Base-by-base conservation (phyloP, 2,888 invertebrate genomes). In the Apodemia zela region DNA sequence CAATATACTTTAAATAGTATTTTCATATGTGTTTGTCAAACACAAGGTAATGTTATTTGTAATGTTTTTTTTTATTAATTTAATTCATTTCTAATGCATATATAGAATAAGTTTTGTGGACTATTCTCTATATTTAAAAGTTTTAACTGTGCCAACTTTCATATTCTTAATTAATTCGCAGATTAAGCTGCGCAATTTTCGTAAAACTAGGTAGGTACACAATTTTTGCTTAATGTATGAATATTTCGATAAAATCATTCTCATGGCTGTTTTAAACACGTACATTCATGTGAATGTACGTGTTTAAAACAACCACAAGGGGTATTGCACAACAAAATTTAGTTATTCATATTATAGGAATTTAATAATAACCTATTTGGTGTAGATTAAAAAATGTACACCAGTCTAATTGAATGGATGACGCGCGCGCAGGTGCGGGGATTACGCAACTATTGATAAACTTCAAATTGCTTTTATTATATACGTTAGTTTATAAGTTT, bases 401-500 rank as follows among this genome's bases (percentile, higher is more conserved):
- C 21, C 51, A 18, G 51, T 51, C 25, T 21, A 51, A 63, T 62
- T 69, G 63, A 67, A 68, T 70, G 65, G 72, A 70, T 72, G 72
- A 72, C 68, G 71, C 61, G 61, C 13, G 29, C 65, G 65, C 75
- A 75, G 75, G 74, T 75, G 75, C 62, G 45, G 64, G 13, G 38
- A 66, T 69, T 70, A 65, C 67, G 65, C 59, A 66, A 67, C 63
- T 47, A 63, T 61, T 68, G 58, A 66, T 51, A 51, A 51, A 51
- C 51, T 51, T 51, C 6, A 21, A 51, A 51, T 51, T 51, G 18
- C 49, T n/a, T 49, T 49, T 47, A 49, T 49, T 18, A 18, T 49
- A 17, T 18, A n/a, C 17, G 7, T 49, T 17, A n/a, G 49, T 49
- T 18, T 18, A 49, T 49, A 17, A 18, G 4, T 49, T 49, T 49